These are phyloP conservation scores for Diadumene lineata DNA, from an alignment of 92 coral and sea anemone species.

Conservation along the genomic window DNA sequence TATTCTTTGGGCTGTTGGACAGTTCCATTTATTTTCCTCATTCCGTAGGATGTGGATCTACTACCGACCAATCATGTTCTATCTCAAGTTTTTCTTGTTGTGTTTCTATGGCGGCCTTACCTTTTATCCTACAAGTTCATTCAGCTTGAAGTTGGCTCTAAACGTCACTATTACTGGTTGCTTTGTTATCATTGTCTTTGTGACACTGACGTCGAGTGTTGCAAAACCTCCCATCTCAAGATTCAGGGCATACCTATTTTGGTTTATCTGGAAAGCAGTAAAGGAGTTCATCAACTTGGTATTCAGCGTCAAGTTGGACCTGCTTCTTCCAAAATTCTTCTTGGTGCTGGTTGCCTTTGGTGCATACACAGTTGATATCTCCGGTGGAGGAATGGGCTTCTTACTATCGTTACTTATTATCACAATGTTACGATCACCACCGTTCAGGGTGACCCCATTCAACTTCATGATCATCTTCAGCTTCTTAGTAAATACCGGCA, in stretches of 20 bases:
- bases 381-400: slow-evolving; percentile 92
- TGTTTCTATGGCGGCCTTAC: slow-evolving; percentile 61
- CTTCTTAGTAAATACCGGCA: slow-evolving; percentile 70
- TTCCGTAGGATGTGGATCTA: slow-evolving; percentile 89
- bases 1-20: slow-evolving; percentile 98
- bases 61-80: slow-evolving; percentile 85
- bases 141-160: slow-evolving; percentile 42
- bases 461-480: slow-evolving; percentile 89
- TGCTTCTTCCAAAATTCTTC: slow-evolving; percentile 72
- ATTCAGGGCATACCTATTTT: slow-evolving; percentile 54
- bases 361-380: slow-evolving; percentile 58
- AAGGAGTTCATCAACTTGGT: slow-evolving; percentile 63
- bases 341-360: slow-evolving; percentile 80
- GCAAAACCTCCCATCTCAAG: slow-evolving; percentile 75
- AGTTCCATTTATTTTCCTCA: slow-evolving; percentile 95
- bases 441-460: slow-evolving; percentile 85
- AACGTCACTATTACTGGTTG: slow-evolving; percentile 53
- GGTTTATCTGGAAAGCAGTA: slow-evolving; percentile 66
- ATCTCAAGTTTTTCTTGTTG: slow-evolving; percentile 65
- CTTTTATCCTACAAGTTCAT: slow-evolving; percentile 46
- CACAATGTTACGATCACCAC: slow-evolving; percentile 77
- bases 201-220: slow-evolving; percentile 66
- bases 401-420: slow-evolving; percentile 75
- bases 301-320: slow-evolving; percentile 66
- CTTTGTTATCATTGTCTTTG: slow-evolving; percentile 64